phyloP scores from a whole-genome alignment of 1,140 invertebrate species.

The Pogonomyrmex californicus region DNA sequence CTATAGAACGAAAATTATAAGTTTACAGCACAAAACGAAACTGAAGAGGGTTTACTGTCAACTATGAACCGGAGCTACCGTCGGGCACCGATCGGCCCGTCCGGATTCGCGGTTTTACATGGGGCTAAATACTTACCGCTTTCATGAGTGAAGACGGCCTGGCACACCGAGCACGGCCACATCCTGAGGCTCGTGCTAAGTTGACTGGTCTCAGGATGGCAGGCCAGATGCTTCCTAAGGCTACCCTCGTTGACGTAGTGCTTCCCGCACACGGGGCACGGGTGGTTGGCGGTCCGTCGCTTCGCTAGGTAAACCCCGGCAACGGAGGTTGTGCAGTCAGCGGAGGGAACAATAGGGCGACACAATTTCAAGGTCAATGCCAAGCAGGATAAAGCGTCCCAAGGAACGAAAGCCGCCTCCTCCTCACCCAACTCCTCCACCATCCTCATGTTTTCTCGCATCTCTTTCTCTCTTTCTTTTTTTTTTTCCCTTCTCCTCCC shows the following conservation, averaged over 20 bases:
- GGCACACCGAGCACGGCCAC: slow-evolving; percentile 98
- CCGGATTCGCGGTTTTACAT: slow-evolving; percentile 23
- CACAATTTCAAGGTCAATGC: slow-evolving; percentile 88
- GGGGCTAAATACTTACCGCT: slow-evolving; percentile 90
- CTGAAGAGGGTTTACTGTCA: slow-evolving; percentile 28
- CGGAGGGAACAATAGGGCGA: slow-evolving; percentile 87
- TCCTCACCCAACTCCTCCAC: slow-evolving; percentile 40
- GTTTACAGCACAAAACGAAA: slow-evolving; percentile 38
- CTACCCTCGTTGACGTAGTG: slow-evolving; percentile 98
- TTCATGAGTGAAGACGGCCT: slow-evolving; percentile 97
- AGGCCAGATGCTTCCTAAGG: slow-evolving; percentile 95
- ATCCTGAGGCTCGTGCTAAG: slow-evolving; percentile 94
- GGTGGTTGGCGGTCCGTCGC: slow-evolving; percentile 96
- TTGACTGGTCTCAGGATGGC: slow-evolving; percentile 96
- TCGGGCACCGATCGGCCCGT: slow-evolving; percentile 20
- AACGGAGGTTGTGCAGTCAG: slow-evolving; percentile 87
- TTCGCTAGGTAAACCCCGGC: slow-evolving; percentile 93
- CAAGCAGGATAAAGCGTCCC: slow-evolving; percentile 87
- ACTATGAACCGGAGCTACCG: slow-evolving; percentile 18
- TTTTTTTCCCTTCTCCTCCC: slow-evolving; percentile 36
- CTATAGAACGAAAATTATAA: slow-evolving; percentile 50
- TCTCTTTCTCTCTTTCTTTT: slow-evolving; percentile 4
- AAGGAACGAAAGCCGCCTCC: slow-evolving; percentile 83
- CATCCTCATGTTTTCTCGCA: slow-evolving; percentile 32
- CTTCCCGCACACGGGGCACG: slow-evolving; percentile 97